These are phyloP conservation scores for Megaceryle maxima DNA, from an alignment of 2,113 vertebrate genomes.

Conservation along the genomic window DNA sequence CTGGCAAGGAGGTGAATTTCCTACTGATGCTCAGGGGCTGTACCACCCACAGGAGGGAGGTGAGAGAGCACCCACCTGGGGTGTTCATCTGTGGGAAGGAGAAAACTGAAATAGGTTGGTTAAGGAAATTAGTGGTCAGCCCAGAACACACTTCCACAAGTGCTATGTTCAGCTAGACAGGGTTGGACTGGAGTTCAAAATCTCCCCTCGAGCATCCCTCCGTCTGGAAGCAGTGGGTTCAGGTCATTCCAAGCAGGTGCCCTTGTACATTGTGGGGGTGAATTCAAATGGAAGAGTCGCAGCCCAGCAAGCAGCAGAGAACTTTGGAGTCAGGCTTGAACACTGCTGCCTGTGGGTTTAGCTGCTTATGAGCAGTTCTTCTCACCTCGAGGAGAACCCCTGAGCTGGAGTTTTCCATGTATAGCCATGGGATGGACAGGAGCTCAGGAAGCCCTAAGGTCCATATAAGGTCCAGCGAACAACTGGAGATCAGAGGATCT, in stretches of 20 bases:
- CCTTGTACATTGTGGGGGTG: neutral
- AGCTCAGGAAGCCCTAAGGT: neutral
- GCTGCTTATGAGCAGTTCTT: fast-evolving
- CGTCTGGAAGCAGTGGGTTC: neutral
- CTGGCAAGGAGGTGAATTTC: neutral
- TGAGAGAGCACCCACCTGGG: neutral
- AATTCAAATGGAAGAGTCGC: neutral
- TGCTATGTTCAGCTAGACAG: fast-evolving
- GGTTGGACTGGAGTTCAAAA: neutral
- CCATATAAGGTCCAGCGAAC: neutral
- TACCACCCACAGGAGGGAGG: neutral
- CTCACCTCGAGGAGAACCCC: neutral
- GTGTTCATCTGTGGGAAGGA: neutral
- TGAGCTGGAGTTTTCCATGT: neutral
- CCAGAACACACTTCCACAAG: neutral
- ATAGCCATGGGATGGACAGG: neutral
- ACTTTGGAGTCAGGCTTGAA: neutral
- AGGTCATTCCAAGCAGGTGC: neutral
- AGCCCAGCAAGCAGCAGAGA: neutral
- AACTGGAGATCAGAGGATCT: neutral
- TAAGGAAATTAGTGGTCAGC: neutral
- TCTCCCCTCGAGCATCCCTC: neutral
- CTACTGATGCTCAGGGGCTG: neutral
- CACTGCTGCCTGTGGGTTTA: neutral
- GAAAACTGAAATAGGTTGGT: neutral